Conservation (phyloP, 2,888 invertebrate species). For the Eristalis pertinax region DNA sequence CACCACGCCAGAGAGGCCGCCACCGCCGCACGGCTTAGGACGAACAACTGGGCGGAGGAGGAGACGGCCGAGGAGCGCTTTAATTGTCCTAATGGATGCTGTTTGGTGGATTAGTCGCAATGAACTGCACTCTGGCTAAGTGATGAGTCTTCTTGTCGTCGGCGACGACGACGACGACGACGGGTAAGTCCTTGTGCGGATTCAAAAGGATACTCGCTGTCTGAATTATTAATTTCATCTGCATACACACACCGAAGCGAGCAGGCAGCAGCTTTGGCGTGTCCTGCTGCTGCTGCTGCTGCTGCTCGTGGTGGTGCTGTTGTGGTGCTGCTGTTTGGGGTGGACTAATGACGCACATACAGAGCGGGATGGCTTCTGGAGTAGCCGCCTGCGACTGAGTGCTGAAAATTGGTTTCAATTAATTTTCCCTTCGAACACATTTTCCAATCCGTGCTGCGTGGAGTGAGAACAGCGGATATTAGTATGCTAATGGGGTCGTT, state of each 20-base stretch:
- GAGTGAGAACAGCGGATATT: not conserved
- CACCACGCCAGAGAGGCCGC: not conserved
- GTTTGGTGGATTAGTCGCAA: conserved; percentile 51
- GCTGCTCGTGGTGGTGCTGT: not conserved
- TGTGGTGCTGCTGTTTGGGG: not conserved
- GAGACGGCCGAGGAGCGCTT: not conserved
- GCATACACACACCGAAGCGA: not conserved
- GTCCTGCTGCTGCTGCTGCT: not conserved
- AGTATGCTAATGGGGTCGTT: conserved; percentile 6
- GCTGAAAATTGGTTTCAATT: conserved; percentile 42
- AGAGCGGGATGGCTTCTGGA: conserved; percentile 11
- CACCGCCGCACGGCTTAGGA: too few relatives aligned
- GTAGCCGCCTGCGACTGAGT: conserved; percentile 7
- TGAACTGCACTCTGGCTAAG: conserved; percentile 48
- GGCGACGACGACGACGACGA: not conserved
- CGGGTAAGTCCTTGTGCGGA: conserved; percentile 8
- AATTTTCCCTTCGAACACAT: conserved; percentile 10
- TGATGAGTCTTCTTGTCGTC: conserved; percentile 41
- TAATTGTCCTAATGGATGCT: conserved; percentile 60
- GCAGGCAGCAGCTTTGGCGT: not conserved
- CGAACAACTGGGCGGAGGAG: not conserved
- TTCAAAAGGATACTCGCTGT: conserved; percentile 49
- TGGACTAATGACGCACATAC: not conserved
- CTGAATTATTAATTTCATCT: conserved; percentile 60
- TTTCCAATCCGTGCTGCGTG: not conserved